Evolutionary conservation across 2,888 invertebrate species (phyloP).

Genomic region (Actias luna): DNA sequence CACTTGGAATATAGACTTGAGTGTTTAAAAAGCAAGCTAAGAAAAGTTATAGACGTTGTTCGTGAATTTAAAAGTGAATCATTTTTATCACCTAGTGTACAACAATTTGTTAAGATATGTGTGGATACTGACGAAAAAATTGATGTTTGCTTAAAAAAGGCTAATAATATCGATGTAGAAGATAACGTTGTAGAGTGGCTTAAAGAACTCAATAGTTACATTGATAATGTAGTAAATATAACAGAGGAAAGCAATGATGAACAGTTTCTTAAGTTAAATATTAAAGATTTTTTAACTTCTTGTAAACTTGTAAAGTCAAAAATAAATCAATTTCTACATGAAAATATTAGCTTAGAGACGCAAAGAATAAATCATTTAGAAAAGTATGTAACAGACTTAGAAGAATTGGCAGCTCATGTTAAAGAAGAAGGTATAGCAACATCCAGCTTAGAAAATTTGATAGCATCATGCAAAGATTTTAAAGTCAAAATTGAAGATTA

Average conservation of each 20-base stretch:
- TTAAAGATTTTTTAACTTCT: slow-evolving; percentile 37
- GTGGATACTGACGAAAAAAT: slow-evolving; percentile 32
- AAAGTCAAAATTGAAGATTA: slow-evolving; percentile 34
- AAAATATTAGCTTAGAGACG: slow-evolving; percentile 19
- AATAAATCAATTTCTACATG: slow-evolving; percentile 30
- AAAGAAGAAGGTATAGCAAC: slow-evolving; percentile 28
- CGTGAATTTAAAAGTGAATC: slow-evolving; percentile 30
- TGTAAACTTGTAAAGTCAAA: slow-evolving; percentile 36
- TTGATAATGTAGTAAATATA: slow-evolving; percentile 36
- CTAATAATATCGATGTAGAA: slow-evolving; percentile 6
- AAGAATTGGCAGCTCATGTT: slow-evolving; percentile 30
- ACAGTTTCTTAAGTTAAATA: slow-evolving; percentile 32
- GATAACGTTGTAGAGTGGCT: slow-evolving; percentile 24
- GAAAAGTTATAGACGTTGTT: slow-evolving; percentile 31
- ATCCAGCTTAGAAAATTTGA: slow-evolving; percentile 35
- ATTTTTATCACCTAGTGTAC: slow-evolving; percentile 29
- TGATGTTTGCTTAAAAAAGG: slow-evolving; percentile 22
- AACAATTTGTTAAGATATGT: slow-evolving; percentile 34
- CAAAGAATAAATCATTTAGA: slow-evolving; percentile 30
- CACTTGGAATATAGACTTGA: slow-evolving; percentile 28
- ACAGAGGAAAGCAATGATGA: slow-evolving; percentile 35
- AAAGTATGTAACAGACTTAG: slow-evolving; percentile 31
- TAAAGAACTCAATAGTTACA: slow-evolving; percentile 33
- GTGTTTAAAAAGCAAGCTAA: slow-evolving; percentile 33
- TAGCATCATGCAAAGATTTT: slow-evolving; percentile 38